A percentile compares a stretch with the other conserved stretches of the same genome.
Evolutionary conservation across 1,140 invertebrate genomes (phyloP).

Genomic region (Temnothorax longispinosus): DNA sequence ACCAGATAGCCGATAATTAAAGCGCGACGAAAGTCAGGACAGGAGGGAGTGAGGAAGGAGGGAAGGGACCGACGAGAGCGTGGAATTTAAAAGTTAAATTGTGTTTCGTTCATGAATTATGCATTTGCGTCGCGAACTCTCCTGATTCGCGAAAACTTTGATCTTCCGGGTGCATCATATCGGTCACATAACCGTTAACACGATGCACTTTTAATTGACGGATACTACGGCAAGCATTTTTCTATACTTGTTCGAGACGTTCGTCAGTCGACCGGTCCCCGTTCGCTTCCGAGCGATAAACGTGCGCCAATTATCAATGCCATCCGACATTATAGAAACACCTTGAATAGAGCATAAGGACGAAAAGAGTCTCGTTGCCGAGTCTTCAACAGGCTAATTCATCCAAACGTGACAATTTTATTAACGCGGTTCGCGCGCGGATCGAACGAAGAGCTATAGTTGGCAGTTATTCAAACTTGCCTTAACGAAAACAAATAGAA

Average conservation of each 20-base stretch:
- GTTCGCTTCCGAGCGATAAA: slow-evolving; percentile 8
- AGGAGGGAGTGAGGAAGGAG: background rate
- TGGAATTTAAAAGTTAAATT: slow-evolving; percentile 78
- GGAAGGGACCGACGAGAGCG: slow-evolving; percentile 1
- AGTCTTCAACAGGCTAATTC: slow-evolving; percentile 21
- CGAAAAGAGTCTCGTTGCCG: background rate
- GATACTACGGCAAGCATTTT: background rate
- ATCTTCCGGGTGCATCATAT: slow-evolving; percentile 64
- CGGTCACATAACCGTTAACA: slow-evolving; percentile 61
- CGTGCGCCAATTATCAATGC: background rate
- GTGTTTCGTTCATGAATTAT: slow-evolving; percentile 76
- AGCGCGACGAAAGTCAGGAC: slow-evolving; percentile 30
- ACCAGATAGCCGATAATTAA: slow-evolving; percentile 74
- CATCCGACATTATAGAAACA: background rate
- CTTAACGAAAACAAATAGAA: slow-evolving; percentile 38
- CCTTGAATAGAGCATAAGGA: background rate
- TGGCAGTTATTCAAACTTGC: background rate
- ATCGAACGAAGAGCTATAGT: slow-evolving; percentile 18
- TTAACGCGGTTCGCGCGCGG: background rate
- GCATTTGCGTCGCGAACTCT: slow-evolving; percentile 48
- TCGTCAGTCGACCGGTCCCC: background rate
- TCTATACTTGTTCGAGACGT: background rate
- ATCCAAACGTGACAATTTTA: slow-evolving; percentile 30
- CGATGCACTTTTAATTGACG: slow-evolving; percentile 68
- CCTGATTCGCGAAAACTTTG: slow-evolving; percentile 69